Percentiles rank a stretch among this genome's conserved stretches.
phyloP scores from a whole-genome alignment of 2,888 invertebrate species.

The Auanema freiburgensis region DNA sequence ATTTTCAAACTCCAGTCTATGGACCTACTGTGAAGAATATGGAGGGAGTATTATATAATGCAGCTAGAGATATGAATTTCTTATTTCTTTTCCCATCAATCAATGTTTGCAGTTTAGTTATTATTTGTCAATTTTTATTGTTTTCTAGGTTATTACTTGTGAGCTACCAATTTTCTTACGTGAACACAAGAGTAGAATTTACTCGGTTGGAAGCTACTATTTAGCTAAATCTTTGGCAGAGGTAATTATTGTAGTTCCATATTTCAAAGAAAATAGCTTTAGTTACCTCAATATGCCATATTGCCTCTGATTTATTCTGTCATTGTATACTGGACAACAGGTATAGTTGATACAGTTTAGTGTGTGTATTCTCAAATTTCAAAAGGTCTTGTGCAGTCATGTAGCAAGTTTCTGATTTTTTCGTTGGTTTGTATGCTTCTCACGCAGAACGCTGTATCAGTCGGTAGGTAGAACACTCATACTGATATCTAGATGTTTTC shows the following conservation, averaged over 20 bases:
- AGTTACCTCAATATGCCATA: constrained; percentile 79
- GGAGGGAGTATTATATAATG: constrained; percentile 57
- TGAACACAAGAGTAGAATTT: constrained; percentile 87
- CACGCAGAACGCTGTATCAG: constrained; percentile 47
- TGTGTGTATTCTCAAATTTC: neutral
- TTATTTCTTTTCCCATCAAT: constrained; percentile 90
- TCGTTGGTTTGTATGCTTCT: constrained; percentile 36
- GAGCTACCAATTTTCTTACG: constrained; percentile 86
- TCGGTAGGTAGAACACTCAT: constrained; percentile 32
- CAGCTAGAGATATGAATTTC: constrained; percentile 78
- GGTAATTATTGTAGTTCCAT: constrained; percentile 61
- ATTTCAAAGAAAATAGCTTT: constrained; percentile 24
- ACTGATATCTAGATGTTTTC: constrained; percentile 13
- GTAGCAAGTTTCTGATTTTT: constrained; percentile 38
- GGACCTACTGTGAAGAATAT: constrained; percentile 47
- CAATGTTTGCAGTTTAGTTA: constrained; percentile 73
- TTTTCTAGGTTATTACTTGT: constrained; percentile 79
- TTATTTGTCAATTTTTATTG: too few relatives aligned
- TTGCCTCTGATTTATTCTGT: constrained; percentile 81
- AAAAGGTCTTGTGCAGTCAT: neutral
- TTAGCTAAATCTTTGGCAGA: constrained; percentile 80
- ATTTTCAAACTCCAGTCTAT: constrained; percentile 33
- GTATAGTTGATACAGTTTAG: too few relatives aligned
- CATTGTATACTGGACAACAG: constrained; percentile 85
- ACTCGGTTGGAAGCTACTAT: constrained; percentile 86